Percentiles rank a stretch among this genome's conserved stretches.
Conservation (phyloP, 2,797 vertebrate genomes). For the Aselliscus stoliczkanus region DNA sequence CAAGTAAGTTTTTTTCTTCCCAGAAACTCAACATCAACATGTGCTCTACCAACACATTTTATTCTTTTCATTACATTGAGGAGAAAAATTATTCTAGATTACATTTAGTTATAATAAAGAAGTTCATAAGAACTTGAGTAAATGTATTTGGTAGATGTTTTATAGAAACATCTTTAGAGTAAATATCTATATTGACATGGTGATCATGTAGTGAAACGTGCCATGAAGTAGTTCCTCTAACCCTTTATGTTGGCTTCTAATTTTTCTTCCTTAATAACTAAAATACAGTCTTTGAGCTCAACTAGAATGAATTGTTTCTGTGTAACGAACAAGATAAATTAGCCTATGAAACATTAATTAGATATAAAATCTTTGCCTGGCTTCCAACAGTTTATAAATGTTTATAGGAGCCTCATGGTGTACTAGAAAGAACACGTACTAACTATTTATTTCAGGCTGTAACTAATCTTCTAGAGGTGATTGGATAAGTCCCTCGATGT, state of each 20-base stretch:
- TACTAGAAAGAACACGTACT: background rate
- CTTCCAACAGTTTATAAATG: conserved; percentile 35
- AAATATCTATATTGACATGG: background rate
- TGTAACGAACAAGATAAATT: conserved; percentile 44
- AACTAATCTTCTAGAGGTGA: conserved; percentile 20
- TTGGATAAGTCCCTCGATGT: background rate
- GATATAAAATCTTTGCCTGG: conserved; percentile 33
- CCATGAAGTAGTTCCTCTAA: background rate
- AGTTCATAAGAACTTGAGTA: conserved; percentile 14
- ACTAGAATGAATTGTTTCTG: conserved; percentile 37
- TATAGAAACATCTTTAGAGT: background rate
- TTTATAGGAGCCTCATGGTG: background rate
- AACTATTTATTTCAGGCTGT: conserved; percentile 3
- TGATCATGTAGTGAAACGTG: conserved; percentile 17
- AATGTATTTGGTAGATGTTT: conserved; percentile 29
- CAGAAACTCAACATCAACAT: background rate
- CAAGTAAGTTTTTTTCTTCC: background rate
- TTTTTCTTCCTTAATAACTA: conserved; percentile 21
- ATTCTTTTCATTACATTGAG: background rate
- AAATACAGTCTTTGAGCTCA: background rate
- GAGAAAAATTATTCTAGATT: background rate
- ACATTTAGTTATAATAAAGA: background rate
- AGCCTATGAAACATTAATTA: conserved; percentile 46
- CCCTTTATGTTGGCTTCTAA: background rate
- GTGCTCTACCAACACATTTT: background rate